Conservation (phyloP, 2,888 invertebrate genomes). For the Endomychus coccineus region DNA sequence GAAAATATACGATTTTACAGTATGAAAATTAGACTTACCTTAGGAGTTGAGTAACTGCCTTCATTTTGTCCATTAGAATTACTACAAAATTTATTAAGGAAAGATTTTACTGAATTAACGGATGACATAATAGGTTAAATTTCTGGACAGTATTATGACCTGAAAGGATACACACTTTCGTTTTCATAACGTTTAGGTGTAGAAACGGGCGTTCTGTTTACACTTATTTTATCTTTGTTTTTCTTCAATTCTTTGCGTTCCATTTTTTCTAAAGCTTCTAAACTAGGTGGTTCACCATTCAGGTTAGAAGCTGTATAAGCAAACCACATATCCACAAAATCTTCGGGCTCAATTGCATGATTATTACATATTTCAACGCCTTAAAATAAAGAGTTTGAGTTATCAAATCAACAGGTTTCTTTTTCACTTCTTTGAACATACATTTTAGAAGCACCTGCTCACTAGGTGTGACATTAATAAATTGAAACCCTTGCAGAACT, state of each 20-base stretch:
- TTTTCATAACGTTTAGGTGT: slow-evolving; percentile 21
- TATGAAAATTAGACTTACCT: too few relatives aligned
- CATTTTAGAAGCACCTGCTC: too few relatives aligned
- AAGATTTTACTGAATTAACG: too few relatives aligned
- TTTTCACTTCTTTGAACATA: background rate
- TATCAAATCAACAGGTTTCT: background rate
- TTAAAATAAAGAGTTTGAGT: slow-evolving; percentile 29
- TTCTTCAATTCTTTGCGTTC: slow-evolving; percentile 59
- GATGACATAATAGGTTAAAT: too few relatives aligned
- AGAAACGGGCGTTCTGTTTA: slow-evolving; percentile 16
- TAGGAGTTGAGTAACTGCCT: too few relatives aligned
- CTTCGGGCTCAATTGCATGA: slow-evolving; percentile 58
- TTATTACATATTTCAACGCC: slow-evolving; percentile 58
- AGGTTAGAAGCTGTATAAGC: slow-evolving; percentile 63
- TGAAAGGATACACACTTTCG: slow-evolving; percentile 21
- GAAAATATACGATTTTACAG: too few relatives aligned
- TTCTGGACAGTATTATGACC: too few relatives aligned
- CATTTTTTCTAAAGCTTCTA: slow-evolving; percentile 53
- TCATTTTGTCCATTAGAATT: too few relatives aligned
- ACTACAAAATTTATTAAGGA: too few relatives aligned
- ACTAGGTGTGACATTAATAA: too few relatives aligned
- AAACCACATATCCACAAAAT: slow-evolving; percentile 71
- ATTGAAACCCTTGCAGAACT: too few relatives aligned
- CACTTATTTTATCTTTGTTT: slow-evolving; percentile 30
- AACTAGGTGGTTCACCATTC: slow-evolving; percentile 54